phyloP scores from a whole-genome alignment of 2,797 vertebrate genomes.

The Sebastes flavidus region DNA sequence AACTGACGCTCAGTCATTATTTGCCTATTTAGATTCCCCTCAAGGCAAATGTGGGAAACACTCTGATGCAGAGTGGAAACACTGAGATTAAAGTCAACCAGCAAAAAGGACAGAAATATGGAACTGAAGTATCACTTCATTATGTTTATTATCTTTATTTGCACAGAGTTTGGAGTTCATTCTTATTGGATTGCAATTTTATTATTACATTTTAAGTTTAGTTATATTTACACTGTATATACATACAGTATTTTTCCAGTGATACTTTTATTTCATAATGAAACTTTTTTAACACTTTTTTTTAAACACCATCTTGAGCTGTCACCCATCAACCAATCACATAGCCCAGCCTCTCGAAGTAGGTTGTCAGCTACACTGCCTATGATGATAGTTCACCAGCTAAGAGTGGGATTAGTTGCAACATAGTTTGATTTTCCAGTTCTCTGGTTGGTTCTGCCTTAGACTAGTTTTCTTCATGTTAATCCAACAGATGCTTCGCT shows the following conservation, averaged over 20 bases:
- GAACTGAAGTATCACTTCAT: not conserved
- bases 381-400: too few species aligned
- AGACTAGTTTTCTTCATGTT: too few species aligned
- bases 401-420: too few species aligned
- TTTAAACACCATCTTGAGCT: too few species aligned
- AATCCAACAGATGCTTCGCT: too few species aligned
- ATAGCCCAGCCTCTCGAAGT: too few species aligned
- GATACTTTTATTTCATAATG: too few species aligned
- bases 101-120: not conserved
- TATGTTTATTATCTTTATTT: not conserved
- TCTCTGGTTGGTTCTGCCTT: too few species aligned
- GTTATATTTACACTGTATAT: not conserved
- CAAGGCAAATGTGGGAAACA: slow-evolving; percentile 12
- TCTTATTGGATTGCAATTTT: not conserved
- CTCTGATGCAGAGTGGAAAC: not conserved
- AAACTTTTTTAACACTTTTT: too few species aligned
- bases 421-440: too few species aligned
- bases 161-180: not conserved
- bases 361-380: too few species aligned
- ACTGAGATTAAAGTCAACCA: not conserved
- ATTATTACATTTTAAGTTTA: not conserved
- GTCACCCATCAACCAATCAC: too few species aligned
- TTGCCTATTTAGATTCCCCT: slow-evolving; percentile 26
- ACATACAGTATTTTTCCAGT: not conserved
- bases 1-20: slow-evolving; percentile 4